Evolutionary conservation across 2,113 vertebrate genomes (phyloP), one percentile per base, ranked within the genome.

Genomic region (Nibea albiflora): DNA sequence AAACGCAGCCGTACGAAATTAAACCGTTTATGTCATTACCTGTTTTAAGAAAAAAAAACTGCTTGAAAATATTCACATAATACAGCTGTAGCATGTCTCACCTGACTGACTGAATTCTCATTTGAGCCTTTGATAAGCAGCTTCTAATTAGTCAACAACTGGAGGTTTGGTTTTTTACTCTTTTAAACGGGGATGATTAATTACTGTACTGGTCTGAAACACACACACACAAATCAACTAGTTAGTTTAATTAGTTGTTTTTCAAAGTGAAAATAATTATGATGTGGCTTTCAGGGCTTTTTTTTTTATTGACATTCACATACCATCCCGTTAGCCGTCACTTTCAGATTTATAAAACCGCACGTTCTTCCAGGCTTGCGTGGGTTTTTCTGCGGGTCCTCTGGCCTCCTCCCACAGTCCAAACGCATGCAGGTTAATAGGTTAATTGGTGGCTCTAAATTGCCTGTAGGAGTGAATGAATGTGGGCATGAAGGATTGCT

Each of bases 111-210:
- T 44, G 39, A 60, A 68, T 46, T 76, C 52, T 80, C 57, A 62
- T 54, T 24, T 28, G n/a, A 57, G 76, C 3, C 44, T 58, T 80
- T 76, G 69, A 85, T 66, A 57, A 85, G 66, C 66, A 62, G 31
- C 60, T 73, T 76, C n/a, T 28, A 39, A 78, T 46, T 69, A 68
- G 47, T 86, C 69, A 66, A 42, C 71, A 75, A 76, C 69, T 76
- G 63, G 44, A 81, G 44, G 50, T 76, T 83, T 79, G 54, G 8
- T 39, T 77, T 77, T 82, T 87, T 78, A 65, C 79, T 53, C 68
- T 15, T 12, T 17, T 60, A 58, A 49, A 64, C 84, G 80, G 56
- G 17, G 15, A 39, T 52, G 7, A 19, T 19, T 20, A 52, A 52
- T 19, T 20, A 52, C 39, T 53, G 54, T n/a, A 53, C 19, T 63